phyloP scores from a whole-genome alignment of 1,140 invertebrate genomes.

The Hormaphis cornu region DNA sequence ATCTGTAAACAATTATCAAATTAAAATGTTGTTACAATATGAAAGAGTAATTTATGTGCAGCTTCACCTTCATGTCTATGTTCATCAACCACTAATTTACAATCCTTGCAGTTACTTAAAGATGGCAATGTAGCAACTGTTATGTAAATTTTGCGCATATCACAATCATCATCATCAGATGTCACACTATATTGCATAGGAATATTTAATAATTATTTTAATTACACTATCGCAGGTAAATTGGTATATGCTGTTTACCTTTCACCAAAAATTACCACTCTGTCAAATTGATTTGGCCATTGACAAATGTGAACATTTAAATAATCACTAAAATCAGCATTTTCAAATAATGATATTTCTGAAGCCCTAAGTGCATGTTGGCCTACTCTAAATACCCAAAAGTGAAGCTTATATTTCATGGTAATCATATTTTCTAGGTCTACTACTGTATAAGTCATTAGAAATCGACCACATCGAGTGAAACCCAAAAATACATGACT shows the following conservation, averaged over 20 bases:
- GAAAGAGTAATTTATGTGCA: slow-evolving; percentile 6
- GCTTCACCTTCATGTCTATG: slow-evolving; percentile 47
- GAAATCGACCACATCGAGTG: slow-evolving; percentile 82
- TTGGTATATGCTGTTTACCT: slow-evolving; percentile 46
- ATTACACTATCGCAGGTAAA: background rate
- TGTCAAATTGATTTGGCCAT: slow-evolving; percentile 56
- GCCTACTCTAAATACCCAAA: slow-evolving; percentile 60
- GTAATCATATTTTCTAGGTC: slow-evolving; percentile 39
- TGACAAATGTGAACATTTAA: slow-evolving; percentile 58
- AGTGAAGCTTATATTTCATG: slow-evolving; percentile 54
- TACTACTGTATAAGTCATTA: slow-evolving; percentile 70
- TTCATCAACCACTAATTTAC: slow-evolving; percentile 50
- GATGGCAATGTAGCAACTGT: slow-evolving; percentile 52
- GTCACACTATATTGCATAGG: slow-evolving; percentile 1
- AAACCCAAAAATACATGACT: slow-evolving; percentile 84
- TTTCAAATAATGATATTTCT: slow-evolving; percentile 58
- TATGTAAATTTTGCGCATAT: slow-evolving; percentile 45
- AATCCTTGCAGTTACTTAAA: slow-evolving; percentile 52
- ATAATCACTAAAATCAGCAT: slow-evolving; percentile 52
- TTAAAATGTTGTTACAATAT: slow-evolving; percentile 31
- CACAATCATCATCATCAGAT: slow-evolving; percentile 34
- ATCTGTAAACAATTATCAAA: slow-evolving; percentile 50
- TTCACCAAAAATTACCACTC: slow-evolving; percentile 57
- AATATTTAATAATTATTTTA: background rate
- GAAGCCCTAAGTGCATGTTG: slow-evolving; percentile 52